Base-by-base conservation (phyloP, 2,113 vertebrate genomes). In the Cephalopterus ornatus region DNA sequence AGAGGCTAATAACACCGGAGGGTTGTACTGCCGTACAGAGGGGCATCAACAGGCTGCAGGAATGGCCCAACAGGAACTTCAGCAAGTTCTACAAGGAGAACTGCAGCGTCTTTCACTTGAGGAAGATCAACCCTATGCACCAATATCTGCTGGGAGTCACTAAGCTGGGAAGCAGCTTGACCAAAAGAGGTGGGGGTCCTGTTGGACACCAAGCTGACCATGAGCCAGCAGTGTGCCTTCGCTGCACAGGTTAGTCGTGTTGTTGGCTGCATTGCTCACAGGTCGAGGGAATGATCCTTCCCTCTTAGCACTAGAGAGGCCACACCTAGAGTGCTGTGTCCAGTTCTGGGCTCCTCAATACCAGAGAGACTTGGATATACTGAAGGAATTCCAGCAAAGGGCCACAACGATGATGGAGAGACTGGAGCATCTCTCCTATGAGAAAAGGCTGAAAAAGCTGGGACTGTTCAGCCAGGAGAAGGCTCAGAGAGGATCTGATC, bases 271-370 rank as follows among this genome's bases (percentile, higher is more conserved):
- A 41, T 14, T 41, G 37, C 37, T 41, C 24, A 28, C 18, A 62
- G 5, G 15, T n/a, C 0, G 0, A 39, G 14, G 35, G 41, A 8
- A 23, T 56, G 35, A 20, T 62, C 14, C 10, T 56, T 84, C 26
- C 21, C 22, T 65, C 42, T 65, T 28, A 46, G 8, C 7, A 6
- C 9, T 72, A 23, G 13, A 30, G 44, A 39, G 28, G 28, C 11
- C 19, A 66, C 49, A 52, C 1, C 1, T 58, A 9, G 28, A 46
- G 13, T 12, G 17, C 13, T 72, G 23, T n/a, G 26, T 30, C 27
- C 58, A 66, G 15, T 41, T 39, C 65, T 58, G 24, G 28, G 13
- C 8, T 85, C 26, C 12, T 7, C 49, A 44, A 8, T 28, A 44
- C 27, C 30, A 68, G 12, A 56, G 22, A 71, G 12, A 28, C 37